Evolutionary conservation across 2,797 vertebrate species (phyloP).

Genomic region (Triplophysa yarkandensis): DNA sequence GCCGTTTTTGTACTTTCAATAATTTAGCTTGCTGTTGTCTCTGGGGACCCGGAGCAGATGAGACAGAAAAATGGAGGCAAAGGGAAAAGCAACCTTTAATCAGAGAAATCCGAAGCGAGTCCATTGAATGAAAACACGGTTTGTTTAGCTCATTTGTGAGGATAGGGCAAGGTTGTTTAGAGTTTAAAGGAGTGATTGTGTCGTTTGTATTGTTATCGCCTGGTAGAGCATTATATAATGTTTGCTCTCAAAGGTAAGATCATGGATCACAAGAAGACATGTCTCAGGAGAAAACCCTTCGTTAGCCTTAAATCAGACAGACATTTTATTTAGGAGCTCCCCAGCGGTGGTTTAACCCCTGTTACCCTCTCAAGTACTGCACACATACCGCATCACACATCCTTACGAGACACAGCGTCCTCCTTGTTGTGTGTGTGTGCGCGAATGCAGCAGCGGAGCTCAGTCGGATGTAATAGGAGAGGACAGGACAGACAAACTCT

Average conservation of each 20-base stretch:
- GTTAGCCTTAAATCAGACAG: slow-evolving; percentile 35
- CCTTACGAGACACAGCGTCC: slow-evolving; percentile 8
- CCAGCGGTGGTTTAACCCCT: slow-evolving; percentile 36
- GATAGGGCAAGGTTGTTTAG: not conserved
- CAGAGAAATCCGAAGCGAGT: not conserved
- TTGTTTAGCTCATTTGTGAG: slow-evolving; percentile 6
- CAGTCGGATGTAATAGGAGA: slow-evolving; percentile 44
- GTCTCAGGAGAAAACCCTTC: slow-evolving; percentile 33
- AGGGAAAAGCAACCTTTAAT: slow-evolving; percentile 38
- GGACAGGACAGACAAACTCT: slow-evolving; percentile 51
- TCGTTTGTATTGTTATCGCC: not conserved
- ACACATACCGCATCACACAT: slow-evolving; percentile 2
- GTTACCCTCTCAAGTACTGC: slow-evolving; percentile 18
- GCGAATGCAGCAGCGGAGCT: not conserved
- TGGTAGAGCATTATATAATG: slow-evolving; percentile 10
- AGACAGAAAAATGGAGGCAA: slow-evolving; percentile 39
- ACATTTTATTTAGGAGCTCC: slow-evolving; percentile 38
- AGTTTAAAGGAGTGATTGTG: not conserved
- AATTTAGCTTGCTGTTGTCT: slow-evolving; percentile 76
- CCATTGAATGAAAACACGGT: slow-evolving; percentile 1
- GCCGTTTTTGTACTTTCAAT: slow-evolving; percentile 79
- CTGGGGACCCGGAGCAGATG: slow-evolving; percentile 64
- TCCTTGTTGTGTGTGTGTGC: slow-evolving; percentile 12
- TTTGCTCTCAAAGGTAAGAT: slow-evolving; percentile 21
- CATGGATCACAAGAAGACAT: slow-evolving; percentile 21